Base-by-base conservation (phyloP, 1,140 invertebrate genomes). In the Sesamia nonagrioides region DNA sequence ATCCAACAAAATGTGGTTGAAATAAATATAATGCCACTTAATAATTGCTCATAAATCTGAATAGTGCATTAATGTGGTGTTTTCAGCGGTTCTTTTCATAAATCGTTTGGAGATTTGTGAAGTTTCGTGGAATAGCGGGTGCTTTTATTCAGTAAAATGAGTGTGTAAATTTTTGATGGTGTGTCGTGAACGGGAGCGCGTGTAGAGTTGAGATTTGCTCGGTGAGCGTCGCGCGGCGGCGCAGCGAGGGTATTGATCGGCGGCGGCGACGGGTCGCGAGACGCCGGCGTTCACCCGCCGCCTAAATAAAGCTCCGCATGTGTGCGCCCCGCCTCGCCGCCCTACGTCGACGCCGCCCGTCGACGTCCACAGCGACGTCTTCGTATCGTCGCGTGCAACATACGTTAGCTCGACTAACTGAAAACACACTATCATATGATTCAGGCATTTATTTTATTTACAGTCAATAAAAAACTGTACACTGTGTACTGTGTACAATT, bases 281-380 rank as follows among this genome's bases (percentile, higher is more conserved):
- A 94, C 91, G 92, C 92, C 90, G 91, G 91, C 91, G 91, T 90
- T 92, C 86, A 85, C 88, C 88, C 82, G 90, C 92, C 91, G 91
- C 92, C 91, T 92, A 94, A 94, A 94, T 94, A 94, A 94, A 94
- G 92, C 92, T 92, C 86, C 86, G 88, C 89, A 90, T 93, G 91
- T 92, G 90, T 93, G 89, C 85, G 79, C 78, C 76, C 54, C 82
- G 87, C 82, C 86, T 88, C 63, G 89, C 90, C 90, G 91, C 89
- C 91, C 91, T 91, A 91, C 88, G 89, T 84, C 83, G 87, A 88
- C 84, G 86, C 80, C 85, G 84, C 77, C 78, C 80, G 82, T 82
- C 85, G 82, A 68, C 84, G 82, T 72, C 78, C 77, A 73, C 84
- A 76, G 71, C 78, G 63, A 73, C 68, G 71, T 61, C 42, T 68